phyloP scores from a whole-genome alignment of 2,113 vertebrate species.

The Stictonetta naevosa region DNA sequence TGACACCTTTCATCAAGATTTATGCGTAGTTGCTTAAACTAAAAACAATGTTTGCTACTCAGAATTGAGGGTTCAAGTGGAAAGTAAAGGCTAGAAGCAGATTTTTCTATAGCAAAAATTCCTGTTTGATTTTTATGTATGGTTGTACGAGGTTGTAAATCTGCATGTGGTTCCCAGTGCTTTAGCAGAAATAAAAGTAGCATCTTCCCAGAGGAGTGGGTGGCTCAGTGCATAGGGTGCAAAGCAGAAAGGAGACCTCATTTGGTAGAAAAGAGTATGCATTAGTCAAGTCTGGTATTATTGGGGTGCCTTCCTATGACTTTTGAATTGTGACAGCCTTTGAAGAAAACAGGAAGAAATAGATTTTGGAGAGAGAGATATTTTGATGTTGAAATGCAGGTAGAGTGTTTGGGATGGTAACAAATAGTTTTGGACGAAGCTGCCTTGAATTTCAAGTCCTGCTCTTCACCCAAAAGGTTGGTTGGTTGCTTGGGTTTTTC shows the following conservation, averaged over 20 bases:
- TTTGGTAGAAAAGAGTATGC: not conserved
- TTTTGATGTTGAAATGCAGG: not conserved
- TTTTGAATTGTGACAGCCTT: not conserved
- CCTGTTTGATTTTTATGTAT: not conserved
- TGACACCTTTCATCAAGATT: not conserved
- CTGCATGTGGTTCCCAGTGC: not conserved
- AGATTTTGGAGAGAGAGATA: not conserved
- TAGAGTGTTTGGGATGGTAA: not conserved
- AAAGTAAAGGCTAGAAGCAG: not conserved
- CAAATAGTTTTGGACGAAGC: not conserved
- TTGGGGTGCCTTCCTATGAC: not conserved
- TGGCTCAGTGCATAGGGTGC: not conserved
- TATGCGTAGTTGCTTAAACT: not conserved
- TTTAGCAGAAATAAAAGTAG: not conserved
- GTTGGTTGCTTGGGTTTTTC: not conserved
- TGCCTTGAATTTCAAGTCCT: too few species aligned
- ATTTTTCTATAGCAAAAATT: not conserved
- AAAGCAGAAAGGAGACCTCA: not conserved
- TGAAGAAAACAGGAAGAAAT: not conserved
- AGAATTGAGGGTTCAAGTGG: not conserved
- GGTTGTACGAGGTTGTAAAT: not conserved
- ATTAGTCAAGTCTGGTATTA: not conserved
- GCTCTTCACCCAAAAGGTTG: not conserved
- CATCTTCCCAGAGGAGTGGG: not conserved
- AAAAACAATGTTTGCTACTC: not conserved